Base-by-base conservation (phyloP, 2,888 invertebrate species). In the Melanargia galathea region DNA sequence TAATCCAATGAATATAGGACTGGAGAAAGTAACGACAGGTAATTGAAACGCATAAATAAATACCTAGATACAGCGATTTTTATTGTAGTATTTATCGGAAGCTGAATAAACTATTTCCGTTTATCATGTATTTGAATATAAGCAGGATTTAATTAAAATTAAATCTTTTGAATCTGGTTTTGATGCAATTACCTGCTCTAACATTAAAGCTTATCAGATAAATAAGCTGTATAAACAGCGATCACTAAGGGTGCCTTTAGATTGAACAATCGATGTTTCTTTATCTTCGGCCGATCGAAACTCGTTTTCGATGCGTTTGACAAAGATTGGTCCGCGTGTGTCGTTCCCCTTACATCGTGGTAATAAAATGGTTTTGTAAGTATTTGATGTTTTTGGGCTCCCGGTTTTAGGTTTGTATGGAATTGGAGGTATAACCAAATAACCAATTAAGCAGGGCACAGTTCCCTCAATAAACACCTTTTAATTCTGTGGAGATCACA, bases 231-330 rank as follows among this genome's bases (percentile, higher is more conserved):
- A 57, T 65, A 63, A 61, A 61, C 57, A 26, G 40, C 62, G 69
- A 70, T 68, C 61, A 55, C 63, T 65, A 63, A 67, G 68, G 68
- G 66, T 67, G 64, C 60, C 52, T 62, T 55, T 55, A 64, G 63
- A 70, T 70, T 66, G 65, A 22, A 48, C 61, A 59, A 67, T 68
- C 68, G 64, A 66, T 66, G 69, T 70, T 66, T 55, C 61, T 64
- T 70, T 68, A 71, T 70, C 71, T 65, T 4, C 57, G 62, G 64
- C 43, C 59, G 61, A 65, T 67, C 63, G 61, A 45, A 65, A 67
- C 70, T 64, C 62, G 69, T 69, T 69, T 61, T 63, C 60, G 49
- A 55, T 64, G 46, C 61, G 64, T 61, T 67, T 63, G 64, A 63
- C 65, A 67, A 62, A 66, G 64, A 66, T 66, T 60, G 66, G 63